These are phyloP conservation scores for Drosophila hydei DNA, from an alignment of 1,140 invertebrate genomes.

Conservation along the genomic window DNA sequence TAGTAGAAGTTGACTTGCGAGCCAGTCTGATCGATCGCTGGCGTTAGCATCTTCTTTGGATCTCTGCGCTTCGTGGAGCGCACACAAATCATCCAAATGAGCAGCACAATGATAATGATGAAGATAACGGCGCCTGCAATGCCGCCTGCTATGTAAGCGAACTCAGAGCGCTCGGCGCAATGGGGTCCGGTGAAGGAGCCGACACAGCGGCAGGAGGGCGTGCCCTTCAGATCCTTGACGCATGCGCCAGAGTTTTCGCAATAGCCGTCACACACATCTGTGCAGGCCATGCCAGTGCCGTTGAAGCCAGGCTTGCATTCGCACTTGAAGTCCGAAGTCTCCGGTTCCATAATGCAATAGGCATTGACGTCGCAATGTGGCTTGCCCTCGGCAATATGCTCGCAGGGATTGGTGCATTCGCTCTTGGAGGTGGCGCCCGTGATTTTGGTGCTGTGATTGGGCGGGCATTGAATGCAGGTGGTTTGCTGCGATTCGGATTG, in stretches of 20 bases:
- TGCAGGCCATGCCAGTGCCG: constrained; percentile 92
- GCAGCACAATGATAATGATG: constrained; percentile 94
- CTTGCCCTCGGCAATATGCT: constrained; percentile 88
- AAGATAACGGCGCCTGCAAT: constrained; percentile 96
- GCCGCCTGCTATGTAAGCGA: constrained; percentile 96
- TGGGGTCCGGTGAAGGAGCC: constrained; percentile 96
- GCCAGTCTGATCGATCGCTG: constrained; percentile 93
- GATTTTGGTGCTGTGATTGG: constrained; percentile 95
- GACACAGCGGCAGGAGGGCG: constrained; percentile 93
- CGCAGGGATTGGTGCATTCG: constrained; percentile 96
- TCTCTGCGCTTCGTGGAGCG: constrained; percentile 92
- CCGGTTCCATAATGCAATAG: constrained; percentile 93
- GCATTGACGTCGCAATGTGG: constrained; percentile 94
- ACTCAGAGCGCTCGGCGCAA: constrained; percentile 95
- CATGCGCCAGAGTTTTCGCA: constrained; percentile 97
- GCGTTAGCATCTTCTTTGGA: constrained; percentile 93
- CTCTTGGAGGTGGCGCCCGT: constrained; percentile 89
- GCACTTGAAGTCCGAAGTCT: constrained; percentile 95
- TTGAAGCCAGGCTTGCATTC: constrained; percentile 97
- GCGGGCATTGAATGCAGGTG: constrained; percentile 93
- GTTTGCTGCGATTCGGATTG: constrained; percentile 96
- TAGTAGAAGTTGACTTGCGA: constrained; percentile 98
- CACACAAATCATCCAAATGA: constrained; percentile 99
- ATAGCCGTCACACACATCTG: constrained; percentile 93
- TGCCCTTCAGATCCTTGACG: constrained; percentile 92